phyloP scores from a whole-genome alignment of 35 echinoderm and acorn worm genomes.

The Amphiura filiformis region DNA sequence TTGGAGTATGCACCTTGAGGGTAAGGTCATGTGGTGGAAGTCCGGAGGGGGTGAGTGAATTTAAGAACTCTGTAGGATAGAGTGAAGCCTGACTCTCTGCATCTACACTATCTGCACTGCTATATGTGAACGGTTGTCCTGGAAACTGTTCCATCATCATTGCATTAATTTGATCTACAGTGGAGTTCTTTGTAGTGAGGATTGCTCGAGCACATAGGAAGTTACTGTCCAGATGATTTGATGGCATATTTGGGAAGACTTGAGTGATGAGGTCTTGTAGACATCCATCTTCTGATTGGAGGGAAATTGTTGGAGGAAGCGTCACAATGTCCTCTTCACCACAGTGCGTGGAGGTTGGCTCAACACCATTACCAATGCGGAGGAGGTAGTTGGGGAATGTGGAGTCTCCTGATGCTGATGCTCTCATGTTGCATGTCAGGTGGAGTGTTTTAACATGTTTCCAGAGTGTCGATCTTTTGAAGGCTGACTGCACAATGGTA shows the following conservation, averaged over 20 bases:
- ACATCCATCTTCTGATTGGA: background rate
- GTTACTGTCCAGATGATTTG: background rate
- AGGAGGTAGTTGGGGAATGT: constrained; percentile 31
- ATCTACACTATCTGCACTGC: constrained; percentile 25
- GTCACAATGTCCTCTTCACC: background rate
- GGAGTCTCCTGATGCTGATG: background rate
- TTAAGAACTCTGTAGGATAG: constrained; percentile 45
- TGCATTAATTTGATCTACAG: constrained; percentile 14
- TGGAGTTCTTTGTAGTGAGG: constrained; percentile 27
- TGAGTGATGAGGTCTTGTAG: background rate
- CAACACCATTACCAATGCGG: constrained; percentile 13
- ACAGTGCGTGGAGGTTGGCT: too few species aligned
- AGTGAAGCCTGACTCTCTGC: background rate
- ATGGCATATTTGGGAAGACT: constrained; percentile 10
- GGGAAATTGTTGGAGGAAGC: background rate
- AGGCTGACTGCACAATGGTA: constrained; percentile 9
- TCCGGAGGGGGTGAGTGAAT: constrained; percentile 32
- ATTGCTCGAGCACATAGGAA: constrained; percentile 25
- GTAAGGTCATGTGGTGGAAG: constrained; percentile 35
- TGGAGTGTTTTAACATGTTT: background rate
- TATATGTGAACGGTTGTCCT: constrained; percentile 1
- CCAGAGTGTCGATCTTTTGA: constrained; percentile 27
- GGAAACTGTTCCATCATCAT: background rate
- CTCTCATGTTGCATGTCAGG: constrained; percentile 33
- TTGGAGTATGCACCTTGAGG: background rate